These are phyloP conservation scores for Aspidoscelis tigris DNA, from an alignment of 2,113 vertebrate genomes.

Conservation along the genomic window DNA sequence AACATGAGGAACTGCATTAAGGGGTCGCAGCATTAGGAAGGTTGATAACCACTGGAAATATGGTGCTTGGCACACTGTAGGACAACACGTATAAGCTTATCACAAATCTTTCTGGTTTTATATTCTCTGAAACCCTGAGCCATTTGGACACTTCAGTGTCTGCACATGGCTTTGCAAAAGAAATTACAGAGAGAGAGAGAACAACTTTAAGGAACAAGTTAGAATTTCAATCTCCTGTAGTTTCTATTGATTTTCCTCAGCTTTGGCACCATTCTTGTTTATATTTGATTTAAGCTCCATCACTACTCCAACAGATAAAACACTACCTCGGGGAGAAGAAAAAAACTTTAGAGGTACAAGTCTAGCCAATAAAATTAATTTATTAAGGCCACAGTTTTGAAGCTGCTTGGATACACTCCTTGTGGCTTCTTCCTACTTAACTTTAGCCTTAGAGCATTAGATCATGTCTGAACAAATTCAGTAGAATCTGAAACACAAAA, in stretches of 20 bases:
- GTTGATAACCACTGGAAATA: no score
- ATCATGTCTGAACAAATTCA: neutral
- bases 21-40: no score
- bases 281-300: conserved; percentile 11
- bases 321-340: neutral
- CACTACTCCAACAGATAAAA: neutral
- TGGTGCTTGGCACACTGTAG: no score
- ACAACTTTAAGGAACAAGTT: neutral
- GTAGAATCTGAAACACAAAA: neutral
- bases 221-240: neutral
- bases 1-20: no score
- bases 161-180: neutral
- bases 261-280: neutral
- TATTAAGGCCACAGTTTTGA: conserved; percentile 19
- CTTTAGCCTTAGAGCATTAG: neutral
- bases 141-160: neutral
- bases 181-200: conserved; percentile 14
- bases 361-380: conserved; percentile 14
- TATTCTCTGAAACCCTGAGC: conserved; percentile 14
- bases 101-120: neutral
- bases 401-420: conserved; percentile 3
- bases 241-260: conserved; percentile 23
- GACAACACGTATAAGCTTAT: conserved; percentile 3
- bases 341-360: neutral
- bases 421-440: neutral